Base-by-base conservation (phyloP, 1,140 invertebrate species). In the Lepidurus couesii region DNA sequence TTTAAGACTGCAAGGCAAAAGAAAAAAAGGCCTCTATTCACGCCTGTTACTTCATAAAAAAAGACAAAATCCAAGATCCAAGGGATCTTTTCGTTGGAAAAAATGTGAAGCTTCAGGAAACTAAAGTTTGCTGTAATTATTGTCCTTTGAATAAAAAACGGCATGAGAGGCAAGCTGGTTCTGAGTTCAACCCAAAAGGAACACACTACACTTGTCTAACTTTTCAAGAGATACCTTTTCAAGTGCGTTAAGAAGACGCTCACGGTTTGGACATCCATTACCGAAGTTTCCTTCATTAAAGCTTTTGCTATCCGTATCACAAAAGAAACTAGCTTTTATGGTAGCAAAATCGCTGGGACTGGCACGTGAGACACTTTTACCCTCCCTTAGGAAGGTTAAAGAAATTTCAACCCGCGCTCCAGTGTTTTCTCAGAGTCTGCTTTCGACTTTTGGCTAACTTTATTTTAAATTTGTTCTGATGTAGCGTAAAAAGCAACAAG, bases 261-360 rank as follows among this genome's bases (percentile, higher is more conserved):
- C 53, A 65, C 8, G 53, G 53, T 65, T 65, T 65, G 53, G 53
- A 65, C 53, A 65, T 65, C 53, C n/a, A 65, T 65, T 65, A 65
- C 53, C 53, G 10, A 65, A 65, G n/a, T 13, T 65, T 65, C 34
- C 53, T 65, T 65, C 53, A 21, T 65, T 65, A 65, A 65, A 65
- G n/a, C 53, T n/a, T 65, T 21, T 21, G 16, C 53, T 65, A 65
- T 16, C 21, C 21, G 53, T 11, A 7, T n/a, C 13, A 65, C 8
- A 65, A 16, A 65, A 65, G 53, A 65, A 65, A 21, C 9, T 65
- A n/a, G 13, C 53, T 65, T 65, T 65, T 21, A 65, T 65, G 16
- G 16, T n/a, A 21, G 21, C 16, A 21, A 65, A 65, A 65, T 65
- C 45, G 3, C 53, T 65, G 53, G 7, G 16, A n/a, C 13, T 65